phyloP scores from a whole-genome alignment of 2,797 vertebrate species.

The Peromyscus attwateri region DNA sequence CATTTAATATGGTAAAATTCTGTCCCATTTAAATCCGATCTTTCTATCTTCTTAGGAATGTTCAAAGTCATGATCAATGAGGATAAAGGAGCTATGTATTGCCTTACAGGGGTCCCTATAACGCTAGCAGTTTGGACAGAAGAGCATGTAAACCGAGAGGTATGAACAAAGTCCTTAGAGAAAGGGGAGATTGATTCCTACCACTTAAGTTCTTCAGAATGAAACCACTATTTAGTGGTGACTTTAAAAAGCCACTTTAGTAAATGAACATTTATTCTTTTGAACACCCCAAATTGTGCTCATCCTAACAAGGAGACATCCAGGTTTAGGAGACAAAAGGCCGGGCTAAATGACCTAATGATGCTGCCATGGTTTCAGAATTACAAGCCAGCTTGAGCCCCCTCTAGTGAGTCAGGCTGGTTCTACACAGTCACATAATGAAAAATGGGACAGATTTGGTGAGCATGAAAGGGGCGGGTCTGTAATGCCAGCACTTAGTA shows the following conservation, averaged over 20 bases:
- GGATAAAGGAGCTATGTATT: neutral
- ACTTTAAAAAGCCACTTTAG: slow-evolving; percentile 47
- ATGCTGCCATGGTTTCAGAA: slow-evolving; percentile 42
- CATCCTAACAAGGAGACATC: neutral
- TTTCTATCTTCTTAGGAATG: slow-evolving; percentile 70
- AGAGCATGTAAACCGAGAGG: slow-evolving; percentile 39
- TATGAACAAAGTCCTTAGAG: neutral
- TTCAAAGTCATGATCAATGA: slow-evolving; percentile 58
- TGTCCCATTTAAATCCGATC: slow-evolving; percentile 40
- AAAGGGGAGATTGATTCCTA: neutral
- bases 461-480: neutral
- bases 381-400: neutral
- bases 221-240: slow-evolving; percentile 15
- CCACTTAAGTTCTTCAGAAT: slow-evolving; percentile 44
- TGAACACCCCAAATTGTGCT: neutral
- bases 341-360: slow-evolving; percentile 1
- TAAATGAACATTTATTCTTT: neutral
- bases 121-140: neutral
- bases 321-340: neutral
- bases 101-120: neutral
- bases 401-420: neutral
- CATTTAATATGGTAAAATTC: slow-evolving; percentile 46
- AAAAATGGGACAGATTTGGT: neutral
- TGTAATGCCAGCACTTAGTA: neutral
- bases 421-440: slow-evolving; percentile 14